A percentile compares a stretch with the other conserved stretches of the same genome.
Conservation (phyloP, 2,113 vertebrate genomes). For the Pelmatolapia mariae region DNA sequence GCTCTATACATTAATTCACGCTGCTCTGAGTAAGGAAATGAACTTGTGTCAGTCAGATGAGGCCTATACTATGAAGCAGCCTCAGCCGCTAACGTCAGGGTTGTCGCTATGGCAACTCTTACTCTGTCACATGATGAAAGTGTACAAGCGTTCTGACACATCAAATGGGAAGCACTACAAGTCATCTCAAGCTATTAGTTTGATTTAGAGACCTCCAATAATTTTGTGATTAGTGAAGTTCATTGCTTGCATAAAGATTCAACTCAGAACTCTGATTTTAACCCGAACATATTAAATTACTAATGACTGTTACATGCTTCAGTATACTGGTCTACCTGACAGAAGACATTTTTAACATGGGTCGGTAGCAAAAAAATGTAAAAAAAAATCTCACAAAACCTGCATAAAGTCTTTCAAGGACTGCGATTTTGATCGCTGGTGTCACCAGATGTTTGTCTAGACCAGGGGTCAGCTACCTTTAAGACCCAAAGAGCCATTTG, state of each 20-base stretch:
- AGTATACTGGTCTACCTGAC: neutral
- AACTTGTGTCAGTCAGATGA: too few species aligned
- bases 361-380: neutral
- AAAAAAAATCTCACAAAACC: neutral
- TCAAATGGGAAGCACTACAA: neutral
- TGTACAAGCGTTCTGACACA: neutral
- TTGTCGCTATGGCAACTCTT: too few species aligned
- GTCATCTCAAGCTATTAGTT: neutral
- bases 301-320: neutral
- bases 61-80: too few species aligned
- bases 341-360: neutral
- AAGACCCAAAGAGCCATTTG: too few species aligned
- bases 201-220: too few species aligned
- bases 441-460: neutral
- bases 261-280: neutral
- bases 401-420: neutral
- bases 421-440: rapidly evolving
- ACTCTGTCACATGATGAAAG: neutral
- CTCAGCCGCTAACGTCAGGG: too few species aligned
- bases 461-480: neutral
- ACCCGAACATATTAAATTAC: neutral
- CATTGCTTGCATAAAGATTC: too few species aligned
- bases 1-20: too few species aligned
- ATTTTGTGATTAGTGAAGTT: neutral
- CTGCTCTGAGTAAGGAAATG: too few species aligned